Conservation (phyloP, 2,113 vertebrate genomes). For the Calidris pygmaea region DNA sequence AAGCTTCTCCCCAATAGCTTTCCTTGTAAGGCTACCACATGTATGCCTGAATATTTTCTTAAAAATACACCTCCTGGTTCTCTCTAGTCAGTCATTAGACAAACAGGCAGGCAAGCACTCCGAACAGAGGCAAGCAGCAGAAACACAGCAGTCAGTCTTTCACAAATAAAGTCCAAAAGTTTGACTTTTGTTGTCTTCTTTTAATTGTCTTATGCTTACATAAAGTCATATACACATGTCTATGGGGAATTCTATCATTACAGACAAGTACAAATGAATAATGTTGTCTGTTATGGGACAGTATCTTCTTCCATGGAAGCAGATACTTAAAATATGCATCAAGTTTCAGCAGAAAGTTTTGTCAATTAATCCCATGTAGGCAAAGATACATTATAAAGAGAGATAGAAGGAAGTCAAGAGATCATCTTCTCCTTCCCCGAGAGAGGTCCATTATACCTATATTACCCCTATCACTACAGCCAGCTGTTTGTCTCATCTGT, state of each 20-base stretch:
- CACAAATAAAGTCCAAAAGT: not conserved
- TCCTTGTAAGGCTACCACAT: not conserved
- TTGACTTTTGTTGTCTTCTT: not conserved
- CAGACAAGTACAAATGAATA: not conserved
- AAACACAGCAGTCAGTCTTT: not conserved
- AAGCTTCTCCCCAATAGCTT: not conserved
- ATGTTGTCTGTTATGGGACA: fast-evolving
- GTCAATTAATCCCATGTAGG: not conserved
- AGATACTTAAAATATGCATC: not conserved
- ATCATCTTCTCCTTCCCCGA: not conserved
- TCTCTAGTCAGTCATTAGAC: not conserved
- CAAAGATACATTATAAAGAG: not conserved
- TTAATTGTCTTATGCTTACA: not conserved
- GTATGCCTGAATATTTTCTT: not conserved
- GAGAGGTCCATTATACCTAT: not conserved
- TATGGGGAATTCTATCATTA: not conserved
- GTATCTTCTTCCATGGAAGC: not conserved
- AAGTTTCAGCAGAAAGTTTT: not conserved
- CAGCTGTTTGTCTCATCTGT: not conserved
- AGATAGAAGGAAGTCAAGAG: not conserved
- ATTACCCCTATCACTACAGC: not conserved
- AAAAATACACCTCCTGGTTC: not conserved
- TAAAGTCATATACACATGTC: not conserved
- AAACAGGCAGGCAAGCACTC: not conserved
- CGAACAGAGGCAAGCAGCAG: not conserved